These are phyloP conservation scores for Notothenia rossii DNA, from an alignment of 2,113 vertebrate species.

Conservation along the genomic window DNA sequence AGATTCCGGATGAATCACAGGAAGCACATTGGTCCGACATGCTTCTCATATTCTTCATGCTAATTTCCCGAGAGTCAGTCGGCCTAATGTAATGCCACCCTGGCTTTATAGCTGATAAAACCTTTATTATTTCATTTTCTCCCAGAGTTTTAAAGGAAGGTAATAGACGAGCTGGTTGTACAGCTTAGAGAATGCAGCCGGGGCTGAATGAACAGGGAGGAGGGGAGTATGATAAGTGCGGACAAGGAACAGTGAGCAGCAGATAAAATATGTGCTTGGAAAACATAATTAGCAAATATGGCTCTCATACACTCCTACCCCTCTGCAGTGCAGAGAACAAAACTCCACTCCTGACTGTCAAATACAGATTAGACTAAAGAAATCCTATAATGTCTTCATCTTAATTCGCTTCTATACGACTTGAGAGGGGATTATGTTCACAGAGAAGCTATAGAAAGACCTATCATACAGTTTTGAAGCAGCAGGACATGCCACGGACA, in stretches of 20 bases:
- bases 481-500: not conserved
- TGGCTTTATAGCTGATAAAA: conserved; percentile 66
- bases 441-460: conserved; percentile 47
- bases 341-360: conserved; percentile 30
- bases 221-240: conserved; percentile 47
- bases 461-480: conserved; percentile 26
- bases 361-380: conserved; percentile 38
- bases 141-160: conserved; percentile 61
- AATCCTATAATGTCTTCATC: conserved; percentile 5
- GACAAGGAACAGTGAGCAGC: conserved; percentile 61
- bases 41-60: conserved; percentile 35
- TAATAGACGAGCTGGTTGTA: conserved; percentile 58
- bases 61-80: conserved; percentile 35
- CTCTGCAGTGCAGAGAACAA: conserved; percentile 46
- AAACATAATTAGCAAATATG: conserved; percentile 71
- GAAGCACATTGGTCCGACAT: conserved; percentile 11
- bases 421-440: conserved; percentile 49
- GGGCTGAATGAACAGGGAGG: conserved; percentile 31
- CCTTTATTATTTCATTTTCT: conserved; percentile 58
- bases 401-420: conserved; percentile 19
- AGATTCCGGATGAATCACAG: conserved; percentile 2
- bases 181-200: conserved; percentile 55
- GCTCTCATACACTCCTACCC: conserved; percentile 37
- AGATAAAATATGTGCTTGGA: conserved; percentile 71
- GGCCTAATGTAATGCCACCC: conserved; percentile 40